Evolutionary conservation across 2,888 invertebrate species (phyloP), one percentile per base, ranked within the genome.

Genomic region (Patella caerulea): DNA sequence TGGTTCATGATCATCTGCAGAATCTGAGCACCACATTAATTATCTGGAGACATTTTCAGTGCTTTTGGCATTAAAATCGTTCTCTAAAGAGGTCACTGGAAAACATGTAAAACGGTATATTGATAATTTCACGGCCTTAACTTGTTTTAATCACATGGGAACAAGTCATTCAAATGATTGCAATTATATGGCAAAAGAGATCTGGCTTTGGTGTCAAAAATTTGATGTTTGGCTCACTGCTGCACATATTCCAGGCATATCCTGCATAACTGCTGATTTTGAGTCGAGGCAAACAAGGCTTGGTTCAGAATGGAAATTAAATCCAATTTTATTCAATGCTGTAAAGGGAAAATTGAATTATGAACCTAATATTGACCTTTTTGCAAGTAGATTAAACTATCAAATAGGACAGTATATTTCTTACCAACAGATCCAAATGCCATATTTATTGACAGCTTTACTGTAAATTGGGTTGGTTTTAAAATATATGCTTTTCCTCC

Each of bases 221-320:
- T 34, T 34, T 34, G 34, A 79, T 53, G 71, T 76, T 19, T 79
- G 79, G 79, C n/a, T 76, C 12, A 72, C 76, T 19, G 54, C 71
- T 54, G 73, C 79, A 17, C 72, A 76, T 52, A 73, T 79, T 54
- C 55, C 75, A 70, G 79, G 76, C 12, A 54, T 52, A 29, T 52
- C 52, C 17, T 77, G 74, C 65, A 71, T 77, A 17, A 55, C 29
- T n/a, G 78, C 78, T 12, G 78, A 78, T 53, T 29, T n/a, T 15
- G 59, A 74, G n/a, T 69, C 34, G 14, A n/a, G 76, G 24, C 24
- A n/a, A 52, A 34, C 34, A 34, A 34, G 34, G 2, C 34, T 34
- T 34, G 34, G 2, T 34, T 34, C 34, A 24, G 24, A 24, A 24
- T 24, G 24, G 24, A 24, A 24, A 34, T 34, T 34, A 34, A 15